Conservation (phyloP, 1,140 invertebrate genomes). For the Diabrotica virgifera region DNA sequence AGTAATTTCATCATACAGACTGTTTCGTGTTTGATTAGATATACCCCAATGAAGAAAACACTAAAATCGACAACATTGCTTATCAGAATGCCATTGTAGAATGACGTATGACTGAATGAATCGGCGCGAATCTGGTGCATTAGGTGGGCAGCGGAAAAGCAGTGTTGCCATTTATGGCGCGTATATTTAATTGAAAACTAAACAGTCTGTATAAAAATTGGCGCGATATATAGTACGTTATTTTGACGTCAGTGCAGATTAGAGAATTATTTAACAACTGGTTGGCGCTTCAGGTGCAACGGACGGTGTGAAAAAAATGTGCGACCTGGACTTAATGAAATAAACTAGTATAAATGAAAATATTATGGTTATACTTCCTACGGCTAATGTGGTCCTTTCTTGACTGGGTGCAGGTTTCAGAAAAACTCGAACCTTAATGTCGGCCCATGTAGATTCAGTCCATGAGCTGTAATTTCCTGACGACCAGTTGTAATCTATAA, state of each 20-base stretch:
- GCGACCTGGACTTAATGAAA: conserved; percentile 64
- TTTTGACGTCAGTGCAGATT: neutral
- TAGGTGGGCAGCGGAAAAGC: no score
- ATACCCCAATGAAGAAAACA: no score
- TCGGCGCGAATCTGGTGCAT: no score
- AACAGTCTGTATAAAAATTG: no score
- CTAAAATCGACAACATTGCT: no score
- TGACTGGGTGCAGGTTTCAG: conserved; percentile 69
- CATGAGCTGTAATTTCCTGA: conserved; percentile 82
- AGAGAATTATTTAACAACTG: conserved; percentile 24
- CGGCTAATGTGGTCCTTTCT: conserved; percentile 62
- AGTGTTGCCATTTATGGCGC: no score
- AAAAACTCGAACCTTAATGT: conserved; percentile 75
- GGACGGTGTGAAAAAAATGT: conserved; percentile 56
- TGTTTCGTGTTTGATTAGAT: no score
- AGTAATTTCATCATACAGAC: no score
- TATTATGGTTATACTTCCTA: conserved; percentile 62
- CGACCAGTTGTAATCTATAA: conserved; percentile 73
- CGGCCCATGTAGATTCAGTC: conserved; percentile 86
- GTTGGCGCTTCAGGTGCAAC: conserved; percentile 20
- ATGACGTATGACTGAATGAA: no score
- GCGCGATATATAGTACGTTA: neutral
- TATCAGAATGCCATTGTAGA: no score
- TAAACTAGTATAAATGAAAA: conserved; percentile 67
- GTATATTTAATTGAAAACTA: no score